A percentile compares a stretch with the other conserved stretches of the same genome.
phyloP scores from a whole-genome alignment of 2,113 vertebrate genomes.

The Nicator chloris region DNA sequence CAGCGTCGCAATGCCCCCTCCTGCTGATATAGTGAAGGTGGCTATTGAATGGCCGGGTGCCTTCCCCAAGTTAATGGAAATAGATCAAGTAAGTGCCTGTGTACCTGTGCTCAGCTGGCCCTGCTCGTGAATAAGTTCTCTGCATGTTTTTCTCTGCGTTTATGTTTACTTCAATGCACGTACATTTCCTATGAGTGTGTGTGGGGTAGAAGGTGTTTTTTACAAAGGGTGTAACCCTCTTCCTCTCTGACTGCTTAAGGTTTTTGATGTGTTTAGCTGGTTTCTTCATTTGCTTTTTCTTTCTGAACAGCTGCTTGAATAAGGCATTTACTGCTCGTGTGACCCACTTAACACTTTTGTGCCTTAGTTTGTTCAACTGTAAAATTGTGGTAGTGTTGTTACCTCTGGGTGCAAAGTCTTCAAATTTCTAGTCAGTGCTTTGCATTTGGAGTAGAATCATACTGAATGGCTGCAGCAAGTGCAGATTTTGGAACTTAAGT shows the following conservation, averaged over 20 bases:
- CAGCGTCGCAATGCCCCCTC: conserved; percentile 85
- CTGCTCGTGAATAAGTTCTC: background rate
- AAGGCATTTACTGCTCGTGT: background rate
- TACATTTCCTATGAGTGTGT: background rate
- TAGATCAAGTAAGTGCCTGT: conserved; percentile 88
- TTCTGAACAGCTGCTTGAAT: background rate
- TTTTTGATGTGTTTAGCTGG: background rate
- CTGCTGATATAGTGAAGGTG: conserved; percentile 96
- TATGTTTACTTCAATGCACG: background rate
- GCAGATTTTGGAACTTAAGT: background rate
- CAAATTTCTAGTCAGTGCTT: background rate
- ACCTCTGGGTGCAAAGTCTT: background rate
- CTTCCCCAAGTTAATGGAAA: conserved; percentile 97
- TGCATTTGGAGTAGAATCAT: background rate
- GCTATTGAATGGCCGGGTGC: conserved; percentile 97
- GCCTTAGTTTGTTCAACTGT: background rate
- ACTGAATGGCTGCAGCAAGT: background rate
- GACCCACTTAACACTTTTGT: background rate
- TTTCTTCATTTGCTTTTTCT: background rate
- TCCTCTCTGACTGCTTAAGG: background rate
- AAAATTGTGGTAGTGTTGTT: background rate
- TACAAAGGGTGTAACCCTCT: background rate
- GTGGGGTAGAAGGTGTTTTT: background rate
- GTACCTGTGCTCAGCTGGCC: background rate
- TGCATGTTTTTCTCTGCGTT: background rate